Conservation (phyloP, 2,797 vertebrate genomes). For the Sebastolobus alascanus region DNA sequence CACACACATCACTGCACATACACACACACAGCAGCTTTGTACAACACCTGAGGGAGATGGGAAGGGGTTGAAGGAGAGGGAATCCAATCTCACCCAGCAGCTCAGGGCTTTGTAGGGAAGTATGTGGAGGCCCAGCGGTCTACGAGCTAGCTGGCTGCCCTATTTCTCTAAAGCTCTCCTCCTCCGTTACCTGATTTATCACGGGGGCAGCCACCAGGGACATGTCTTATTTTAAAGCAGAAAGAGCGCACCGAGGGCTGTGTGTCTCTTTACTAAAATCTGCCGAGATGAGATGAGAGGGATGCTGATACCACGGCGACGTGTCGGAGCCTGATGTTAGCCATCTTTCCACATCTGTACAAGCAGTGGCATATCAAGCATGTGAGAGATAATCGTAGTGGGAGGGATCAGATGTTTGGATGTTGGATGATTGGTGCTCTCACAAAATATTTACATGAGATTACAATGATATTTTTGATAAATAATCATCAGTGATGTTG, state of each 20-base stretch:
- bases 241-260: slow-evolving; percentile 24
- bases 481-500: no score
- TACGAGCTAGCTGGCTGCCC: slow-evolving; percentile 50
- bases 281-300: slow-evolving; percentile 33
- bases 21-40: slow-evolving; percentile 5
- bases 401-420: background rate
- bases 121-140: slow-evolving; percentile 34
- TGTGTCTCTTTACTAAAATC: slow-evolving; percentile 30
- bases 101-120: slow-evolving; percentile 56
- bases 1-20: background rate
- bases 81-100: slow-evolving; percentile 68
- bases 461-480: no score
- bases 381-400: background rate
- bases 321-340: background rate
- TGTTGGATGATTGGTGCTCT: no score
- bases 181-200: slow-evolving; percentile 68
- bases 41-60: slow-evolving; percentile 41
- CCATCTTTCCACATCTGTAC: background rate
- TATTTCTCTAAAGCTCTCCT: slow-evolving; percentile 62
- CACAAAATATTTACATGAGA: no score
- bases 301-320: slow-evolving; percentile 6
- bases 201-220: slow-evolving; percentile 60
- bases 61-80: slow-evolving; percentile 49
- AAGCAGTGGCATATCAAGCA: slow-evolving; percentile 14
- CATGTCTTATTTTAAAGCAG: slow-evolving; percentile 65